Evolutionary conservation across 2,113 vertebrate species (phyloP), one percentile per base, ranked within the genome.

Genomic region (Cyprinodon brontotheroides): DNA sequence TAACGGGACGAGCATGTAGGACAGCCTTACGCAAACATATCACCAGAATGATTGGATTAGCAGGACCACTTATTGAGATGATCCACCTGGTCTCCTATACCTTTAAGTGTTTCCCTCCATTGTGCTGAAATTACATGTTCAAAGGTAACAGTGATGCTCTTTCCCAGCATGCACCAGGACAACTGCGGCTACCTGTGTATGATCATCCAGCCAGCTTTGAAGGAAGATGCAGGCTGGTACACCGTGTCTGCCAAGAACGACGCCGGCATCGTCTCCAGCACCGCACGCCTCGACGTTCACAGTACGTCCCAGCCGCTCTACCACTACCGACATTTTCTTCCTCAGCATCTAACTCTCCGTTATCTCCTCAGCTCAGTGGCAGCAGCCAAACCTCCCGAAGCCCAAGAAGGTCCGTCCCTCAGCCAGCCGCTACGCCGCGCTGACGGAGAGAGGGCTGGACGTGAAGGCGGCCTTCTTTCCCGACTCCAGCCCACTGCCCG

Each of bases 401-500:
- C 96, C 95, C 72, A 98, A 96, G 91, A 98, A 97, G 88, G 96
- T 99, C 76, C 96, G 98, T 76, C 98, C 97, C 36, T 98, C 98
- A 0, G 91, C 97, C 81, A 99, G 98, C 85, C 96, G 98, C 80
- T 99, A 99, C 0, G 98, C 98, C 11, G 98, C 97, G 1, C 96
- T 99, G 82, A 98, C 96, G 36, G 98, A 99, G 93, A 94, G 97
- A 91, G 98, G 98, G 72, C 95, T 99, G 87, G 97, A 99, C 72
- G 98, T 99, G 90, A 99, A 95, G 92, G 98, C 98, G 0, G 98
- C 98, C 14, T 99, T 99, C 94, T 96, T 99, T 88, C 98, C 98
- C 0, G 98, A 99, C 82, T 95, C 96, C 89, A 96, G 89, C 72
- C 96, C 97, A 0, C 93, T 96, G 67, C 96, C 94, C 81, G 91